Percentiles rank a stretch among this genome's conserved stretches.
Evolutionary conservation across 2,888 invertebrate species (phyloP).

Genomic region (Rutpela maculata): DNA sequence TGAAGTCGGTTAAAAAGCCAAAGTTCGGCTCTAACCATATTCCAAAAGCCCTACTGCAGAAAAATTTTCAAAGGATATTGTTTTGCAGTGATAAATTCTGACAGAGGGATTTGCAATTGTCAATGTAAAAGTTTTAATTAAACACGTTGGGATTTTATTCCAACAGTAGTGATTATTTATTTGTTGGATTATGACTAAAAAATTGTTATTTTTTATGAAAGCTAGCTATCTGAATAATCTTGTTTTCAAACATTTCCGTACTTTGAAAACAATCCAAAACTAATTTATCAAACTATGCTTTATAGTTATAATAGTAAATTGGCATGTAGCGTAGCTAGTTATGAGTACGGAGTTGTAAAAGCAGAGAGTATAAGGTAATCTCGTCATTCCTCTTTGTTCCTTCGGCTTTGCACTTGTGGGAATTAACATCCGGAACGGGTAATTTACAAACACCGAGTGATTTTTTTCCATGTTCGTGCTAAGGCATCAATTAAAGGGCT

Average conservation of each 20-base stretch:
- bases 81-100: no score
- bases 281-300: conserved; percentile 35
- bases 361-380: conserved; percentile 24
- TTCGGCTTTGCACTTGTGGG: background rate
- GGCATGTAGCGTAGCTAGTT: conserved; percentile 28
- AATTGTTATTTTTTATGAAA: background rate
- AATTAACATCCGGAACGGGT: conserved; percentile 19
- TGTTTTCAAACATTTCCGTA: background rate
- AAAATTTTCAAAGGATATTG: no score
- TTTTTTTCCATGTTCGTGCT: background rate
- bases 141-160: no score
- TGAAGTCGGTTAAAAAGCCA: no score
- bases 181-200: background rate
- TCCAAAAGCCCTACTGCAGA: no score
- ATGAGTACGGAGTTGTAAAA: conserved; percentile 19
- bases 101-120: no score
- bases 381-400: conserved; percentile 19
- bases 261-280: conserved; percentile 30
- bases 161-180: background rate
- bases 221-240: conserved; percentile 11
- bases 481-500: background rate
- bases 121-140: no score
- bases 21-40: no score
- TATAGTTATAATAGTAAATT: conserved; percentile 30
- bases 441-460: conserved; percentile 18